Conservation (phyloP, 1,140 invertebrate genomes). For the Drosophila murphyi region DNA sequence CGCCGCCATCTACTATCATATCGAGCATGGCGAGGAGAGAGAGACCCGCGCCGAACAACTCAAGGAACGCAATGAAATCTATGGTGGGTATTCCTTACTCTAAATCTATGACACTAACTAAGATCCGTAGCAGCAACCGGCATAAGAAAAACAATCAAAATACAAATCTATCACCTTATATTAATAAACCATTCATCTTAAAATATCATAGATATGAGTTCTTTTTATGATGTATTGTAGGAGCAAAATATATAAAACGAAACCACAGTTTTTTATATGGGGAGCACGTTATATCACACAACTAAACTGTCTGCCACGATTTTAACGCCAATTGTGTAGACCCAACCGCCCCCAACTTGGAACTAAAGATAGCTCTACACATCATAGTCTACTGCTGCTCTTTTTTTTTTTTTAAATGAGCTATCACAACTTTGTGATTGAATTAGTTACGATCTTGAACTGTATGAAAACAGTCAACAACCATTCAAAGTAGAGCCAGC, state of each 20-base stretch:
- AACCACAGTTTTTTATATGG: slow-evolving; percentile 28
- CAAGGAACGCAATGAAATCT: slow-evolving; percentile 88
- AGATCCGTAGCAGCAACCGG: too few species aligned
- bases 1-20: slow-evolving; percentile 91
- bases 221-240: slow-evolving; percentile 5
- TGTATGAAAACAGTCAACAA: too few species aligned
- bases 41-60: slow-evolving; percentile 86
- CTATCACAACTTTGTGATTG: neutral
- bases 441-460: neutral
- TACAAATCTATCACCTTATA: neutral
- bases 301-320: slow-evolving; percentile 68
- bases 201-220: slow-evolving; percentile 38
- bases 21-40: slow-evolving; percentile 89
- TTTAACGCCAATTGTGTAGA: slow-evolving; percentile 30
- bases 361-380: slow-evolving; percentile 11
- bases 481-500: neutral
- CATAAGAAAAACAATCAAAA: too few species aligned
- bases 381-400: slow-evolving; percentile 6
- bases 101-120: too few species aligned
- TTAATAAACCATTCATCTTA: neutral
- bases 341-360: slow-evolving; percentile 12
- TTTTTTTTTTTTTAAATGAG: neutral
- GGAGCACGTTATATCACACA: slow-evolving; percentile 53
- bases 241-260: slow-evolving; percentile 13
- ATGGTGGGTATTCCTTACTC: slow-evolving; percentile 86